These are phyloP conservation scores for Heterochromis multidens DNA, from an alignment of 2,113 vertebrate species.

Conservation along the genomic window DNA sequence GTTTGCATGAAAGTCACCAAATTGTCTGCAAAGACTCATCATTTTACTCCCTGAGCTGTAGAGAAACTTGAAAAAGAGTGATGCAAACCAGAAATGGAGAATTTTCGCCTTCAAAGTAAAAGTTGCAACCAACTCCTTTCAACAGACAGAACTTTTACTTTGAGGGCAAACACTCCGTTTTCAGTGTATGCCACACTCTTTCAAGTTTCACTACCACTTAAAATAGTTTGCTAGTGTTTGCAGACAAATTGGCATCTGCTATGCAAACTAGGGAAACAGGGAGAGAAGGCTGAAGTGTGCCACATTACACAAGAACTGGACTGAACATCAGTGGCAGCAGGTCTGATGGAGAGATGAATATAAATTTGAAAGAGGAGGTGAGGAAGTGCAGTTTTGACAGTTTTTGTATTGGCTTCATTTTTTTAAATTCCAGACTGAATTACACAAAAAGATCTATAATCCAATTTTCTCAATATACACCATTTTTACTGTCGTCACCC, in stretches of 20 bases:
- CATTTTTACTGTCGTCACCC: no score
- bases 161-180: neutral
- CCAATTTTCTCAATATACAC: neutral
- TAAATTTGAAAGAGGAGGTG: no score
- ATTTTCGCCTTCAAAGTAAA: neutral
- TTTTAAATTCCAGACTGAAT: neutral
- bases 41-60: neutral
- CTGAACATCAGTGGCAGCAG: neutral
- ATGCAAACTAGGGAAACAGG: neutral
- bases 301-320: neutral
- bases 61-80: neutral
- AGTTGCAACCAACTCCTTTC: neutral
- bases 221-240: neutral
- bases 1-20: no score
- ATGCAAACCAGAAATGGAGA: neutral
- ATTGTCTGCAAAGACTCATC: no score
- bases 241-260: neutral
- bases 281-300: neutral
- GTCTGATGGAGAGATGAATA: neutral
- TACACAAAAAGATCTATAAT: neutral
- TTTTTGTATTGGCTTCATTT: neutral
- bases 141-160: accelerated
- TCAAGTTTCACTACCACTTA: neutral
- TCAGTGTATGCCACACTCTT: neutral
- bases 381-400: neutral